Conservation (phyloP, 2,888 invertebrate species). For the Rapana venosa region DNA sequence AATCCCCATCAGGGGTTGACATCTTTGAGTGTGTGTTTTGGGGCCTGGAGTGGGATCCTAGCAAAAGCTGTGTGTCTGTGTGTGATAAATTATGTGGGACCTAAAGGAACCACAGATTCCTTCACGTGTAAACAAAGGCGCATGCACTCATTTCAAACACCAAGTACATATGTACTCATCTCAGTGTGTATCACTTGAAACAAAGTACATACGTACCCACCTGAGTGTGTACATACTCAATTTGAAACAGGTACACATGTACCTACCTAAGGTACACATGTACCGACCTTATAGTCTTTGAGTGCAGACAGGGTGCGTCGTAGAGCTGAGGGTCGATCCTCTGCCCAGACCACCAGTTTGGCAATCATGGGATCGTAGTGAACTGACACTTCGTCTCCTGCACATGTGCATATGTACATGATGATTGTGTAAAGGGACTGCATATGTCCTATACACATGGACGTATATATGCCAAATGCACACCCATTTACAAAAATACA, state of each 20-base stretch:
- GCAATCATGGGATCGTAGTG: slow-evolving; percentile 99
- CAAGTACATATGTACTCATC: too few relatives aligned
- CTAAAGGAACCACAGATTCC: too few relatives aligned
- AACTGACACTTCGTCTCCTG: slow-evolving; percentile 96
- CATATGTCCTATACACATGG: neutral
- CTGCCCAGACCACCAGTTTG: slow-evolving; percentile 97
- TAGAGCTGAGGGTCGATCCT: slow-evolving; percentile 88
- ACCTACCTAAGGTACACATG: neutral
- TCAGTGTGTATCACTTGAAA: too few relatives aligned
- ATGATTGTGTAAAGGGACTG: neutral
- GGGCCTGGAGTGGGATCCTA: too few relatives aligned
- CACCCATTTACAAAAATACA: neutral
- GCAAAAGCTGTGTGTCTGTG: too few relatives aligned
- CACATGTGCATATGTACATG: neutral
- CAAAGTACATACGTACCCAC: neutral
- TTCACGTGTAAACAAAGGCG: too few relatives aligned
- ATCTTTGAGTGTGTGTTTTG: too few relatives aligned
- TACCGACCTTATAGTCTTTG: slow-evolving; percentile 88
- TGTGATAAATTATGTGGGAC: too few relatives aligned
- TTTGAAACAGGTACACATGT: neutral
- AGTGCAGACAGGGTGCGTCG: slow-evolving; percentile 86
- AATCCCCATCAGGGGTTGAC: too few relatives aligned
- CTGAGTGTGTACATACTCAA: neutral
- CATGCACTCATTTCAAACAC: too few relatives aligned
- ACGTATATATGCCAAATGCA: neutral